A percentile compares a stretch with the other conserved stretches of the same genome.
phyloP scores from a whole-genome alignment of 2,797 vertebrate species.

The Diglossa cyanea region DNA sequence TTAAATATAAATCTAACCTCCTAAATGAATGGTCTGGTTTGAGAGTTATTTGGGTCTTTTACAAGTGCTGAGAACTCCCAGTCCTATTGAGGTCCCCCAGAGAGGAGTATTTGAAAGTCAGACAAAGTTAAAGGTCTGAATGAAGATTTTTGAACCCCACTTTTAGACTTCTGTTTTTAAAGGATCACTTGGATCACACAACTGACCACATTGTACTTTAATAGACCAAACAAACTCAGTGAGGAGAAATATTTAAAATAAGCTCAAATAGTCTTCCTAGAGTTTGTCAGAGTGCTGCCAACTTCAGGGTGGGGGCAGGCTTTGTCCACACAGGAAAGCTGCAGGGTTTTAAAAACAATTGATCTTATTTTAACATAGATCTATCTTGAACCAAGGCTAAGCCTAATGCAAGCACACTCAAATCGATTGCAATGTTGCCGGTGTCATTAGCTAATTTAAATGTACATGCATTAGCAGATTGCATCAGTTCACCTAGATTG shows the following conservation, averaged over 20 bases:
- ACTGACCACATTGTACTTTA: not conserved
- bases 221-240: not conserved
- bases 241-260: not conserved
- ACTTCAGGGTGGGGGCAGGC: not conserved
- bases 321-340: not conserved
- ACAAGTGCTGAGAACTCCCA: not conserved
- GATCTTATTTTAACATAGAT: constrained; percentile 27
- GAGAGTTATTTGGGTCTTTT: not conserved
- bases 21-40: not conserved
- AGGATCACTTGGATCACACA: not conserved
- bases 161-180: not conserved
- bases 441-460: constrained; percentile 52
- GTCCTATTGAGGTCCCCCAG: not conserved
- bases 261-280: not conserved
- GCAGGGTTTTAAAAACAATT: not conserved
- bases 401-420: not conserved
- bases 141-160: not conserved
- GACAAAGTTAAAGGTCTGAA: not conserved
- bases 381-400: constrained; percentile 17
- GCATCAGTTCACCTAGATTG: constrained; percentile 31
- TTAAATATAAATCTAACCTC: not conserved
- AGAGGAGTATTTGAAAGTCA: not conserved
- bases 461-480: constrained; percentile 54
- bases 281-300: not conserved
- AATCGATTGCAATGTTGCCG: constrained; percentile 30